Evolutionary conservation across 2,888 invertebrate genomes (phyloP), one percentile per base, ranked within the genome.

Genomic region (Synanthedon vespiformis): DNA sequence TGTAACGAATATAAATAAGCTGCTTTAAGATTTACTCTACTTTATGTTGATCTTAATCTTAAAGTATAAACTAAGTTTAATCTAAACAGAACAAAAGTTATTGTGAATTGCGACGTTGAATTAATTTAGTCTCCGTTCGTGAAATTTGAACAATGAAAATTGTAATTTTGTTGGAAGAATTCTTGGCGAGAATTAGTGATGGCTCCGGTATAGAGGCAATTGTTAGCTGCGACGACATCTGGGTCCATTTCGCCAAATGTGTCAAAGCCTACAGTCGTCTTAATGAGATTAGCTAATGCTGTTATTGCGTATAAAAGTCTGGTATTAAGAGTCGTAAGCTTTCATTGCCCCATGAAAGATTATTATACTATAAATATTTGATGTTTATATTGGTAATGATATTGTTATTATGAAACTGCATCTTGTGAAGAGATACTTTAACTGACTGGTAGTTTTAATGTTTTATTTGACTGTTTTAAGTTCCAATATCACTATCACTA

Each of bases 301-400:
- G 58, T 64, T 62, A 65, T 63, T 54, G 63, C 59, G 53, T 50
- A 63, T 67, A 67, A 67, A 67, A 65, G 61, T 58, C 40, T 55
- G 58, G 55, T 63, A 63, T 66, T 66, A 65, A 60, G 54, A 51
- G 56, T 61, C 63, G 61, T 65, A 62, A 65, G 57, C 57, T 58
- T 60, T 65, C 61, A 65, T 62, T n/a, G 44, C n/a, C 14, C 44
- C 44, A 44, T 44, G n/a, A 44, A 44, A 44, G 44, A 44, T 44
- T 44, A 44, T 44, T 14, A 6, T 14, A 13, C n/a, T 13, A 44
- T 44, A 44, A 41, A 34, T 34, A 34, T 34, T 34, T 34, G 34
- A 10, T 34, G 34, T 34, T 34, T 34, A 34, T 34, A 34, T 34
- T 34, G 34, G 34, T 34, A 34, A 10, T 10, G 34, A 34, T 34